Percentiles rank a stretch among this genome's conserved stretches.
These are phyloP conservation scores for Melolontha melolontha DNA, from an alignment of 2,888 invertebrate genomes.

Conservation along the genomic window DNA sequence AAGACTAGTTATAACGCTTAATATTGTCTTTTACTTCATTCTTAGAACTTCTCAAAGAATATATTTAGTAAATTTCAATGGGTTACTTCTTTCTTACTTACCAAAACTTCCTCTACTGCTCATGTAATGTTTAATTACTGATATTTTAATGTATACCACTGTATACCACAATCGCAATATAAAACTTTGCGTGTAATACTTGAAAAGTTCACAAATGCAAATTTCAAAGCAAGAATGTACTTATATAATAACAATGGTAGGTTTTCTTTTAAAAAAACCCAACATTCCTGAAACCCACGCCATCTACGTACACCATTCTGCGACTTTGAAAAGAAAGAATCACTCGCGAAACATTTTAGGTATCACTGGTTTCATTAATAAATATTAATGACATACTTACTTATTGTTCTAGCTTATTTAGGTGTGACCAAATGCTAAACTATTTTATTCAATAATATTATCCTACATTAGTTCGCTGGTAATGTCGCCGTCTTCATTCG, in stretches of 20 bases:
- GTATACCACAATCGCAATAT: no score
- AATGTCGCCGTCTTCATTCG: no score
- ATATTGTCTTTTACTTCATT: no score
- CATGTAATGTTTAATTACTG: no score
- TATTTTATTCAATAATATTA: constrained; percentile 49
- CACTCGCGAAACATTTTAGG: constrained; percentile 39
- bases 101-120: no score
- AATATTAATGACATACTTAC: constrained; percentile 50
- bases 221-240: constrained; percentile 2
- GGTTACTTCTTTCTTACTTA: no score
- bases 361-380: constrained; percentile 43
- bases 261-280: constrained; percentile 9
- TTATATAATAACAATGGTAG: constrained; percentile 25
- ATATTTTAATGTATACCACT: no score
- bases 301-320: neutral
- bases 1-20: no score
- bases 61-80: no score
- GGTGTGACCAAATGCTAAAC: constrained; percentile 52
- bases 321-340: constrained; percentile 1
- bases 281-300: constrained; percentile 22
- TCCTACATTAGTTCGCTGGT: constrained; percentile 42
- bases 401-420: constrained; percentile 52
- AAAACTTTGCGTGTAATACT: no score
- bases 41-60: no score
- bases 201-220: no score